A percentile compares a stretch with the other conserved stretches of the same genome.
phyloP scores from a whole-genome alignment of 2,888 invertebrate genomes.

The Helleia helle region DNA sequence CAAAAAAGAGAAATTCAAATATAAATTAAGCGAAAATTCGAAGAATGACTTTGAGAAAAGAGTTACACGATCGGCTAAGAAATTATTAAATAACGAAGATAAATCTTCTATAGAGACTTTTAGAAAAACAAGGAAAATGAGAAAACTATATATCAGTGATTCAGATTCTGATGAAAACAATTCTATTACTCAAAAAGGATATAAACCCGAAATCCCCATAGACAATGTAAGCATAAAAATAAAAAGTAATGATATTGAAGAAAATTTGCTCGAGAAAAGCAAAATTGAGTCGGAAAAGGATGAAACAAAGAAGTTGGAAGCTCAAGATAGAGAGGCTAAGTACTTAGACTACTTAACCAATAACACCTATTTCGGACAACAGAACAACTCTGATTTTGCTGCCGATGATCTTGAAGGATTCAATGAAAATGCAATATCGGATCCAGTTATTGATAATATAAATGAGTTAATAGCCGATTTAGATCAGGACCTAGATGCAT shows the following conservation, averaged over 20 bases:
- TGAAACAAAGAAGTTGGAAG: no score
- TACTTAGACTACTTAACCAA: no score
- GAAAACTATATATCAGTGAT: background rate
- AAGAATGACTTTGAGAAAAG: background rate
- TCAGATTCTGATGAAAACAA: background rate
- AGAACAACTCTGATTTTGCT: no score
- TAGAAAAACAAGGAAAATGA: background rate
- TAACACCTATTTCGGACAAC: no score
- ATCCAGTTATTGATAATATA: constrained; percentile 50
- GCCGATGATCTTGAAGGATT: constrained; percentile 50
- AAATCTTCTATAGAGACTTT: background rate
- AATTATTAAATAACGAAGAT: background rate
- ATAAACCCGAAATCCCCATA: no score
- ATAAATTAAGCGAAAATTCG: constrained; percentile 15
- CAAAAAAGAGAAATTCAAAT: constrained; percentile 10
- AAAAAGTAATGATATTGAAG: no score
- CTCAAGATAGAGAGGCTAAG: no score
- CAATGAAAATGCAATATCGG: constrained; percentile 42
- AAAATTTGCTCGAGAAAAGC: no score
- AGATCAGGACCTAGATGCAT: constrained; percentile 39
- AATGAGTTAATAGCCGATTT: constrained; percentile 52
- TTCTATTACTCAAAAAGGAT: background rate
- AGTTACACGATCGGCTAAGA: background rate
- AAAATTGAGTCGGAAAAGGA: no score
- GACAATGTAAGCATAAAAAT: no score